A percentile compares a stretch with the other conserved stretches of the same genome.
phyloP scores from a whole-genome alignment of 2,797 vertebrate species.

The Podarcis lilfordi region DNA sequence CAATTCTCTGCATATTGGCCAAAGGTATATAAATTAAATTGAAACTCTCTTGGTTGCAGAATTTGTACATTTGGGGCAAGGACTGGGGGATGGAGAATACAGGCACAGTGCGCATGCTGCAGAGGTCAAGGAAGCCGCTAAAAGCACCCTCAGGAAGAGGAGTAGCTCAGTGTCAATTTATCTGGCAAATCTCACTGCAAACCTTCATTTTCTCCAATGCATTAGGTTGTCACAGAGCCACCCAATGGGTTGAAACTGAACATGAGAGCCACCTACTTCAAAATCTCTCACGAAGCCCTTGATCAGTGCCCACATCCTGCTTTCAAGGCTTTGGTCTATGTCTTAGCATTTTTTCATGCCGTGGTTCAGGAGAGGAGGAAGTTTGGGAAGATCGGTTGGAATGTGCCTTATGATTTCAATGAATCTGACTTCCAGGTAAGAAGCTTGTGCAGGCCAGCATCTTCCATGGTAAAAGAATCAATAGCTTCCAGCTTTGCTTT shows the following conservation, averaged over 20 bases:
- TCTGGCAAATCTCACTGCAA: neutral
- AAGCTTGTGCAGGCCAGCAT: neutral
- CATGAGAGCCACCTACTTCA: conserved; percentile 93
- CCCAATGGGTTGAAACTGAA: conserved; percentile 96
- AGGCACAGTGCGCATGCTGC: neutral
- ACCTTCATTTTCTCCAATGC: neutral
- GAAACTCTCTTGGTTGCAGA: too few relatives aligned
- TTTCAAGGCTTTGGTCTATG: conserved; percentile 89
- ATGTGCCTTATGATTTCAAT: conserved; percentile 93
- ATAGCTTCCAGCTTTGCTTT: too few relatives aligned
- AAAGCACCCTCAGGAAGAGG: neutral
- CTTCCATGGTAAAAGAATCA: neutral
- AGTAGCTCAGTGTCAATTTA: neutral
- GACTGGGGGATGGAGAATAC: rapidly evolving
- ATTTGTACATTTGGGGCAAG: neutral
- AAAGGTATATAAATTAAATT: neutral
- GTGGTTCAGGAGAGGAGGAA: conserved; percentile 97
- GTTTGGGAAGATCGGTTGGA: conserved; percentile 98
- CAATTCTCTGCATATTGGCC: neutral
- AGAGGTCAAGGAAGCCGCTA: neutral
- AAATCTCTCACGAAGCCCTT: conserved; percentile 84
- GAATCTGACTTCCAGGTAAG: conserved; percentile 95
- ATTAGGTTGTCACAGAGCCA: conserved; percentile 94
- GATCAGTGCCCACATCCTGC: conserved; percentile 85
- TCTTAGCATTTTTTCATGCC: conserved; percentile 94